phyloP scores from a whole-genome alignment of 2,888 invertebrate species.

The Andrena praecox region DNA sequence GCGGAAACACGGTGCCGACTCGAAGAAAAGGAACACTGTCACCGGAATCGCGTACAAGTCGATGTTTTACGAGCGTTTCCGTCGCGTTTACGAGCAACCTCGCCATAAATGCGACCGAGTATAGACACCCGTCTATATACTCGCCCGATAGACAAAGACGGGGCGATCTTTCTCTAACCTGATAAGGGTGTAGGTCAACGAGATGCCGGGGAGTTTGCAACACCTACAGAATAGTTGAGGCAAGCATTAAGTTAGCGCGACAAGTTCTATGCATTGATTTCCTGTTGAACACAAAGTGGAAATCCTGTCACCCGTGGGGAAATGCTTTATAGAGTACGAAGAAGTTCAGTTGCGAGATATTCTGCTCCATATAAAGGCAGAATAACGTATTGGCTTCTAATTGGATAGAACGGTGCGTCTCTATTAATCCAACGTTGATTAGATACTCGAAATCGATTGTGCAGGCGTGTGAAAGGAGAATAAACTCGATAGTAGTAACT shows the following conservation, averaged over 20 bases:
- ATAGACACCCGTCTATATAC: slow-evolving; percentile 51
- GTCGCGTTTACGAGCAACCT: slow-evolving; percentile 63
- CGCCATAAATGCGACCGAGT: slow-evolving; percentile 60
- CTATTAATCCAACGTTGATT: background rate
- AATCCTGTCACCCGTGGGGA: slow-evolving; percentile 12
- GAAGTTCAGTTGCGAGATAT: background rate
- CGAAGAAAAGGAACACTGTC: slow-evolving; percentile 27
- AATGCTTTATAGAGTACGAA: background rate
- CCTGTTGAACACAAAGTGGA: background rate
- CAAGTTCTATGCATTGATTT: slow-evolving; percentile 9
- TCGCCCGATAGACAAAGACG: slow-evolving; percentile 55
- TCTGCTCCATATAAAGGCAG: background rate
- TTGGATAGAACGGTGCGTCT: background rate
- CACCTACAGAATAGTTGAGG: background rate
- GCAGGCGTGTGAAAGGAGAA: background rate
- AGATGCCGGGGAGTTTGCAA: slow-evolving; percentile 7
- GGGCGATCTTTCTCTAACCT: slow-evolving; percentile 37
- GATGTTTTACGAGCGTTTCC: slow-evolving; percentile 61
- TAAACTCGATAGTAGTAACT: background rate
- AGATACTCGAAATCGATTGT: background rate
- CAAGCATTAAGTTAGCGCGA: background rate
- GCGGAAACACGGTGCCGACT: background rate
- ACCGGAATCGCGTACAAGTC: slow-evolving; percentile 47
- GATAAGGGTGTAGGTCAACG: slow-evolving; percentile 41
- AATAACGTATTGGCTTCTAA: background rate